Evolutionary conservation across 2,797 vertebrate genomes (phyloP).

Genomic region (Otus scops): DNA sequence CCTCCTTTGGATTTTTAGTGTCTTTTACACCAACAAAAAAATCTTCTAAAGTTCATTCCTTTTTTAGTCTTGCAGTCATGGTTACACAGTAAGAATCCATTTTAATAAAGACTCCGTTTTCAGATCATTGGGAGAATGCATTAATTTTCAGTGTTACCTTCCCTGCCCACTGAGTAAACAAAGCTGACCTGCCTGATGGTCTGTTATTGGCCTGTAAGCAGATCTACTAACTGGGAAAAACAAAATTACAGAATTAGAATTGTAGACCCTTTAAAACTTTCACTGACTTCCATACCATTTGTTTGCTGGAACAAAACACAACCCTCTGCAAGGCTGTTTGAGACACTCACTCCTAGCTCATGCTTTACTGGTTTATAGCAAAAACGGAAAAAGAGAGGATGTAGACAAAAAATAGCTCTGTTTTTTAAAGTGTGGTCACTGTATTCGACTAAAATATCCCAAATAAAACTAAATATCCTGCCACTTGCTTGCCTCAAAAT

Average conservation of each 20-base stretch:
- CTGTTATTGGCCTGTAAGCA: background rate
- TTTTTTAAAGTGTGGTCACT: background rate
- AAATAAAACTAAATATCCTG: background rate
- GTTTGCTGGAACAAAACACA: background rate
- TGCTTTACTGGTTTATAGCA: background rate
- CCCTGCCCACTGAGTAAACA: background rate
- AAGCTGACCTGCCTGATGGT: background rate
- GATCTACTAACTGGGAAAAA: background rate
- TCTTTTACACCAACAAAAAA: background rate
- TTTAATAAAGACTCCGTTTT: background rate
- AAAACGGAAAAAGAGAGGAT: background rate
- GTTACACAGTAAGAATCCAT: background rate
- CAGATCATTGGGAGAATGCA: background rate
- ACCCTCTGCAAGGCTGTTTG: background rate
- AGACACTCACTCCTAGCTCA: background rate
- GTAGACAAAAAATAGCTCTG: background rate
- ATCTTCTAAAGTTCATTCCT: accelerated
- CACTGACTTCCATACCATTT: background rate
- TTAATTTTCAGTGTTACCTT: background rate
- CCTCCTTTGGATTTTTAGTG: background rate
- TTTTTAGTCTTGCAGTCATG: background rate
- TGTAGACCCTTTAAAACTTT: background rate
- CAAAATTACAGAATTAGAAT: background rate
- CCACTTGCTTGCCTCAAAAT: background rate
- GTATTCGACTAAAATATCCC: background rate